Evolutionary conservation across 2,797 vertebrate species (phyloP).

Genomic region (Danio tinwini): DNA sequence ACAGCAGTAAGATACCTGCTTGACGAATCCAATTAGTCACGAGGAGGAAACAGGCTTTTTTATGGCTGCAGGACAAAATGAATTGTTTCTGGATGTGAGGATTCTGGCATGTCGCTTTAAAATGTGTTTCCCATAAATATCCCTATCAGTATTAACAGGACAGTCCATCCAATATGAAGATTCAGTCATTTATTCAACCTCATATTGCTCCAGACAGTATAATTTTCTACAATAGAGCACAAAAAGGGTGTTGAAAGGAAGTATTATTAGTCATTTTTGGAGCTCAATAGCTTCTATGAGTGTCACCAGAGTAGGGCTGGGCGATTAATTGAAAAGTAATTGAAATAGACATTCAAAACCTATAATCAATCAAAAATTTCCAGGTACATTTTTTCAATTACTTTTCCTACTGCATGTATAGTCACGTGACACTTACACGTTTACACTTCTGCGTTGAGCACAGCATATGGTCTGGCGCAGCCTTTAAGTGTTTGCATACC

Average conservation of each 20-base stretch:
- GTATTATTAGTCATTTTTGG: neutral
- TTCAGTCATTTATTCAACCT: neutral
- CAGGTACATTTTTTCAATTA: too few relatives aligned
- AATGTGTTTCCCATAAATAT: neutral
- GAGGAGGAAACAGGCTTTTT: neutral
- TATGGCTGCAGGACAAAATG: constrained; percentile 3
- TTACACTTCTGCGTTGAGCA: too few relatives aligned
- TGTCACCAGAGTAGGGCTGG: too few relatives aligned
- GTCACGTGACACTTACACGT: too few relatives aligned
- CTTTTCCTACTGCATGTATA: too few relatives aligned
- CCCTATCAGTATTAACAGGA: neutral
- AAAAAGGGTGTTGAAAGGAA: neutral
- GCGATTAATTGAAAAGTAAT: too few relatives aligned
- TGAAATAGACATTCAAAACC: too few relatives aligned
- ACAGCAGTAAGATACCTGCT: constrained; percentile 6
- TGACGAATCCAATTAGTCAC: constrained; percentile 52
- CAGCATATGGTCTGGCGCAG: too few relatives aligned
- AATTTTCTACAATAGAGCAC: neutral
- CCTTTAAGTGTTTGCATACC: too few relatives aligned
- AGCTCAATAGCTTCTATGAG: too few relatives aligned
- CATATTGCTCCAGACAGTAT: neutral
- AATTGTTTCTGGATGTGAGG: constrained; percentile 3
- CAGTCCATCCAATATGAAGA: neutral
- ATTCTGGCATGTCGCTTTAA: neutral
- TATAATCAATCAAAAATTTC: too few relatives aligned